Base-by-base conservation (phyloP, 2,797 vertebrate species). In the Poecile montanus region DNA sequence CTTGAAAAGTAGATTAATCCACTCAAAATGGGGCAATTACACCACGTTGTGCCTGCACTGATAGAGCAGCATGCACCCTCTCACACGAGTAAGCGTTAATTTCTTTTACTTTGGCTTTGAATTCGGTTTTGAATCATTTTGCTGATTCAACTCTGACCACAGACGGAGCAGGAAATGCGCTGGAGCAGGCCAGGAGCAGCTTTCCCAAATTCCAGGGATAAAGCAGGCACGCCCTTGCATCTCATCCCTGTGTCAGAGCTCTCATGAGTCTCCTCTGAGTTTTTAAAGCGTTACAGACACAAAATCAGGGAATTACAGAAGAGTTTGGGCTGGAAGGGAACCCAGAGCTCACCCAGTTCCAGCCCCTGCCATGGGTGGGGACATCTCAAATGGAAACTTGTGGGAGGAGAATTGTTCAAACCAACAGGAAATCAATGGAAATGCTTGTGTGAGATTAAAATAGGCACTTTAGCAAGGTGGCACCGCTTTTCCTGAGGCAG, bases 61-160 rank as follows among this genome's bases (percentile, higher is more conserved):
- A 10, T 0, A 11, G 32, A 11, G 47, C 66, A 23, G 27, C 25
- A 32, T 0, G 27, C 26, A 6, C 25, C 5, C 71, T 20, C 32
- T 10, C 66, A 13, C 68, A 8, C 0, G 1, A 7, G 20, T 45
- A 25, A n/a, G 21, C 0, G 1, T 13, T 34, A 1, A 16, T 18
- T 51, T 13, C 18, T 65, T 68, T 71, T 0, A 51, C 1, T 4
- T 32, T 48, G 34, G 7, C 18, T 38, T 38, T 38, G 38, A 38
- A 7, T 19, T 32, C 34, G 6, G 50, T 19, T 56, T 19, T 26
- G 23, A 12, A 15, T 13, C 29, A 1, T 11, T 62, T 23, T 1
- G 13, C 16, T n/a, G 51, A 40, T 11, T 47, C 42, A 30, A 0
- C 10, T 32, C 18, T 3, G 40, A 1, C 7, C 78, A 6, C 32